phyloP scores from a whole-genome alignment of 2,888 invertebrate genomes.

The Apamea crenata region DNA sequence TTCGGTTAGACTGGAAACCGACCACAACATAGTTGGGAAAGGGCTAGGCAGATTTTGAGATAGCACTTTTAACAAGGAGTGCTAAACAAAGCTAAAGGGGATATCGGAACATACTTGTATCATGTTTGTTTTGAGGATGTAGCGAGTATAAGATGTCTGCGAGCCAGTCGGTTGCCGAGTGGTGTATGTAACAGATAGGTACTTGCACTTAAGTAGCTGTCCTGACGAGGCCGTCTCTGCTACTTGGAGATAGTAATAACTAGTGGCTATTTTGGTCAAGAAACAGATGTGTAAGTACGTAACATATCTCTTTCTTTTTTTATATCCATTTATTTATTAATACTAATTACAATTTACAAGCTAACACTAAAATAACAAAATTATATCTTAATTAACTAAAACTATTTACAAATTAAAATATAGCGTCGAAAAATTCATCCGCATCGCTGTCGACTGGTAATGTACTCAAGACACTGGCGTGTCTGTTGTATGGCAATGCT shows the following conservation, averaged over 20 bases:
- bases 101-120: background rate
- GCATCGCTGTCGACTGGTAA: too few species aligned
- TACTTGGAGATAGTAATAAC: slow-evolving; percentile 18
- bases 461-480: too few species aligned
- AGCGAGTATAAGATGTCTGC: slow-evolving; percentile 29
- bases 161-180: slow-evolving; percentile 17
- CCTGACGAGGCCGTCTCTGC: background rate
- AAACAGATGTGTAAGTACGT: background rate
- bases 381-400: too few species aligned
- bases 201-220: slow-evolving; percentile 17
- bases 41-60: background rate
- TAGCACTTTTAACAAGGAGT: background rate
- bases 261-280: slow-evolving; percentile 5
- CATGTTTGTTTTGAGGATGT: slow-evolving; percentile 42
- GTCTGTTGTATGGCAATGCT: too few species aligned
- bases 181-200: slow-evolving; percentile 25
- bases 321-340: too few species aligned
- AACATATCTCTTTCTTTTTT: too few species aligned
- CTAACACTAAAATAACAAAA: too few species aligned
- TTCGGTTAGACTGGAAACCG: background rate
- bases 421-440: too few species aligned
- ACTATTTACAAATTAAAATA: too few species aligned
- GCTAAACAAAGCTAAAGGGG: too few species aligned
- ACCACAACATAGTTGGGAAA: background rate
- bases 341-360: too few species aligned